Base-by-base conservation (phyloP, 2,113 vertebrate species). In the Upupa epops region DNA sequence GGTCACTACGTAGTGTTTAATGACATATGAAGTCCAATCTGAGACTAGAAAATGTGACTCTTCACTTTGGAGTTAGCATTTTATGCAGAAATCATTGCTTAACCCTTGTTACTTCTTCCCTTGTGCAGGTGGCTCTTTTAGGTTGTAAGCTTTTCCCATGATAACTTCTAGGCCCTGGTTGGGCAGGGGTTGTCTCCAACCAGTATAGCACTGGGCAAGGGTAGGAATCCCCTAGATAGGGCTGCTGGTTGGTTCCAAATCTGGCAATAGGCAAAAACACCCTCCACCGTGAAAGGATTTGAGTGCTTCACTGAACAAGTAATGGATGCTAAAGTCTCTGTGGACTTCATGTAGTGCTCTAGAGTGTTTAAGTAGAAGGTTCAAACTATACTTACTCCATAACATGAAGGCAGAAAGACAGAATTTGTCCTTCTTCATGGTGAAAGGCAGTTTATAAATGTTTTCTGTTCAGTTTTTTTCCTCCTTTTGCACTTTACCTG, bases 361-460 rank as follows among this genome's bases (percentile, higher is more conserved):
- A 49, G 6, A 60, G 17, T 20, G 63, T 79, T 88, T 88, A 85
- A 34, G 64, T 56, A 55, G 71, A 88, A 83, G 17, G 48, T 83
- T 88, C 76, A 65, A 72, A 64, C 19, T 31, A 26, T 13, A 40
- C 12, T 22, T 59, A 29, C n/a, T 78, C 12, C 61, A 18, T 66
- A 63, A 74, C 34, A 70, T 15, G 49, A 40, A 77, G 32, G 65
- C 72, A 76, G 68, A 91, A 89, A 56, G 87, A 83, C 42, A 81
- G 60, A 83, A 69, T 77, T 65, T 66, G 69, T 76, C 64, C 70
- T 65, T 34, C 34, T 72, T 85, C 58, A 31, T 1, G 7, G 51
- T 86, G 54, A 65, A 82, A 36, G 66, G 83, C 66, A 73, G 59
- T 68, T 88, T 90, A 68, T n/a, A 91, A 88, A 84, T 74, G 37